Evolutionary conservation across 2,113 vertebrate genomes (phyloP), one percentile per base, ranked within the genome.

Genomic region (Steatornis caripensis): DNA sequence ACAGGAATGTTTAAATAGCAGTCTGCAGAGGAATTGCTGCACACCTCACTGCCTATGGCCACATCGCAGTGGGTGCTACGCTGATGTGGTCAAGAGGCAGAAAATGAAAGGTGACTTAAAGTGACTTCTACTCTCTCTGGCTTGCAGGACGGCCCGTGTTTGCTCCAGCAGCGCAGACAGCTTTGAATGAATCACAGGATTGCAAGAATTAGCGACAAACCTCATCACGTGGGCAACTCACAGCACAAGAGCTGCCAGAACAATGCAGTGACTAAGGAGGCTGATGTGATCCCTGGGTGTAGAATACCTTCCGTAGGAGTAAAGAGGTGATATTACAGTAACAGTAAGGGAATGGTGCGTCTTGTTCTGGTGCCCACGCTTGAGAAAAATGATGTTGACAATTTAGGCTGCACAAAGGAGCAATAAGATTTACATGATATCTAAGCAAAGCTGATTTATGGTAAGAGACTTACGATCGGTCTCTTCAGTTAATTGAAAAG

Each of bases 101-200:
- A 64, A 71, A 81, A 61, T 24, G 20, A 37, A 69, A 15, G 27
- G 36, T 58, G 62, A 83, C 54, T 89, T 89, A 8, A 54, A 84
- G 53, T 53, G 39, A 57, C 60, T 90, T 89, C 27, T 37, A 4
- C 29, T 80, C 46, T 60, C 30, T 61, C 0, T n/a, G n/a, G 0
- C 64, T 86, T 71, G 68, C 64, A 65, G 71, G 23, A 61, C 39
- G n/a, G 46, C 64, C 61, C 2, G 2, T 0, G 6, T 39, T 86
- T 0, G 1, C 65, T 79, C 53, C 36, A 37, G 45, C 26, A 22
- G 49, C 5, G 7, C 61, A 90, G 90, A 70, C 90, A 84, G 80
- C 46, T 92, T 87, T 88, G 87, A 94, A 90, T 93, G 81, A 92
- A 89, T 91, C 84, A 89, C 66, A 83, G 83, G 41, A 87, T 95